Base-by-base conservation (phyloP, 37 sponge, comb jelly and placozoan genomes). In the Bolinopsis microptera region DNA sequence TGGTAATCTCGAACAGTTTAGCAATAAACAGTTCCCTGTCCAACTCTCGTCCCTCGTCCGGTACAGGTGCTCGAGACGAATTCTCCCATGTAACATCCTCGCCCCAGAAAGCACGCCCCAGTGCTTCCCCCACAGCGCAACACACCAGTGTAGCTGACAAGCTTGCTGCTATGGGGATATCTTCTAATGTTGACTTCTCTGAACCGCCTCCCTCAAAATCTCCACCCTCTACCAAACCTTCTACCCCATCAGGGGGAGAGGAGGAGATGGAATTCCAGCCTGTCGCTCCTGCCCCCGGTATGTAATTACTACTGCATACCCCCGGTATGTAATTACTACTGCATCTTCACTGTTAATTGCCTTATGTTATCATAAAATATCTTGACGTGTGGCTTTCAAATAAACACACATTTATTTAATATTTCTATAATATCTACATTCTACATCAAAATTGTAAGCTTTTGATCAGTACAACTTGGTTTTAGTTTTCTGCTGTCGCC, bases 1-100 rank as follows among this genome's bases (percentile, higher is more conserved):
- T 86, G 90, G 90, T 86, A 38, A 86, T 86, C 34, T 41, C 90
- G 39, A 86, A 86, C 90, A 86, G 61, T 39, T 86, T 86, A 40
- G 90, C 90, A n/a, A 86, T 86, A 25, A 86, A 86, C 90, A 77
- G 80, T 34, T 39, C 41, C 25, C n/a, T n/a, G n/a, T 72, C 75
- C 75, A n/a, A 30, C 75, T n/a, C 75, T 2, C 41, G 90, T 5
- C 90, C 90, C 26, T 86, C 90, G 3, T 86, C 90, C 5, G 90
- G 90, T 1, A 27, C 48, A 27, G 61, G 90, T 40, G 0, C 22
- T 5, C 8, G 48, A 40, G 90, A 86, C 30, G 90, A 86, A 25
- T 86, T 86, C 90, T 39, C 90, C 2, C 90, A 86, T 40, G 90
- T 86, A 3, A 86, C 48, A 28, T 86, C 90, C 26, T 39, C 41